These are phyloP conservation scores for Glaucomys volans DNA, from an alignment of 2,113 vertebrate genomes.

Conservation along the genomic window DNA sequence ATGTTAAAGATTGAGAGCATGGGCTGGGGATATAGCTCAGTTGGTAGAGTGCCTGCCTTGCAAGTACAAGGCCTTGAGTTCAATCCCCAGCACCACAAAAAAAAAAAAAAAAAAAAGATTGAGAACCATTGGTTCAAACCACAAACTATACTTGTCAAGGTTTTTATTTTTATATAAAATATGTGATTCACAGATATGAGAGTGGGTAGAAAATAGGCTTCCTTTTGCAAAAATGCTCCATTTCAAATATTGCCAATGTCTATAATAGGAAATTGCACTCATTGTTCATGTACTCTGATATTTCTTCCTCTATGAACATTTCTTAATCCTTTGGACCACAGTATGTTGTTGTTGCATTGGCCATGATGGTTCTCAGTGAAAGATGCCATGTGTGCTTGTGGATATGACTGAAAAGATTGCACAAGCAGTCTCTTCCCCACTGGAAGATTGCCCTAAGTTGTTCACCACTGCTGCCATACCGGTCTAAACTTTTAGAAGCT, in stretches of 20 bases:
- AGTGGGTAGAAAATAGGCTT: neutral
- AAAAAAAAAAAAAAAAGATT: too few relatives aligned
- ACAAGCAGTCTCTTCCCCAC: neutral
- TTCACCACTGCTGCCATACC: neutral
- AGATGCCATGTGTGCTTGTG: neutral
- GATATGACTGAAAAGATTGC: neutral
- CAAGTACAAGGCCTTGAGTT: too few relatives aligned
- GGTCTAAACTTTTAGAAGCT: neutral
- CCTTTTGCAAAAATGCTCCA: neutral
- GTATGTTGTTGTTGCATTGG: neutral
- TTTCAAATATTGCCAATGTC: neutral
- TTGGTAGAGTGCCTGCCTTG: too few relatives aligned
- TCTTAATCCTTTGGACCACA: neutral
- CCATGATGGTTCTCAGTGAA: neutral
- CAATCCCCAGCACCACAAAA: too few relatives aligned
- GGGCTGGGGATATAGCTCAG: too few relatives aligned
- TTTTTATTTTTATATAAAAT: neutral
- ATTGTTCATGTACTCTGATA: neutral
- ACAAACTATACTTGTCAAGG: neutral
- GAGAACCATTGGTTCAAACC: neutral
- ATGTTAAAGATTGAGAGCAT: neutral
- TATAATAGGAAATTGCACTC: neutral
- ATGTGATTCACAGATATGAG: neutral
- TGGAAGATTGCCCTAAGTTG: neutral
- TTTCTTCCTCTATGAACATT: neutral